phyloP scores from a whole-genome alignment of 2,888 invertebrate genomes.

The Chrysina gloriosa region DNA sequence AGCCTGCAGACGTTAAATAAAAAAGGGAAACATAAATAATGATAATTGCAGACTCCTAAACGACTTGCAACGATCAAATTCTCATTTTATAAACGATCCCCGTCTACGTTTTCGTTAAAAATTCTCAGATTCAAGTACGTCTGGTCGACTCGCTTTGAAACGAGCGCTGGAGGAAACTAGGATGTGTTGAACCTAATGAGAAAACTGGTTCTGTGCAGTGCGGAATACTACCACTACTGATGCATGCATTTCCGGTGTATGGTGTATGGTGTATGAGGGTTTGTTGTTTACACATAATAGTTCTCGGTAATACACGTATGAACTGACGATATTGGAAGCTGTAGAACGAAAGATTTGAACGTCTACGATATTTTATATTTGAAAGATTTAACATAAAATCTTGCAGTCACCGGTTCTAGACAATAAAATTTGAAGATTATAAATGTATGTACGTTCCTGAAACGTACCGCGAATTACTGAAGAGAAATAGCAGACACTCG shows the following conservation, averaged over 20 bases:
- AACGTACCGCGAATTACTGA: too few species aligned
- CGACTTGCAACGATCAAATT: not conserved
- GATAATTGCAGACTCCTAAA: not conserved
- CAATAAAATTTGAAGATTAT: too few species aligned
- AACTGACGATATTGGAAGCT: too few species aligned
- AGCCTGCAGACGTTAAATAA: not conserved
- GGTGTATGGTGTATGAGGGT: not conserved
- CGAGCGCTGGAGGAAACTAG: slow-evolving; percentile 29
- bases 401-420: too few species aligned
- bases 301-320: too few species aligned
- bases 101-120: slow-evolving; percentile 7
- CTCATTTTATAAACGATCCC: not conserved
- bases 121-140: slow-evolving; percentile 7
- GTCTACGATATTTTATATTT: too few species aligned
- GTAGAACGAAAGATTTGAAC: too few species aligned
- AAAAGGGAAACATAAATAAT: not conserved
- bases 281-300: too few species aligned
- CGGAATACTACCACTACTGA: not conserved
- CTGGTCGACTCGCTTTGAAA: slow-evolving; percentile 7
- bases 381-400: too few species aligned
- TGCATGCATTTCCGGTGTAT: slow-evolving; percentile 11
- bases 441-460: too few species aligned
- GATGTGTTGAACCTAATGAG: slow-evolving; percentile 28
- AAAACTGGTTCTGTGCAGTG: slow-evolving; percentile 21
- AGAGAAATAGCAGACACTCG: too few species aligned